Conservation (phyloP, 2,797 vertebrate genomes). For the Phaenicophaeus curvirostris region DNA sequence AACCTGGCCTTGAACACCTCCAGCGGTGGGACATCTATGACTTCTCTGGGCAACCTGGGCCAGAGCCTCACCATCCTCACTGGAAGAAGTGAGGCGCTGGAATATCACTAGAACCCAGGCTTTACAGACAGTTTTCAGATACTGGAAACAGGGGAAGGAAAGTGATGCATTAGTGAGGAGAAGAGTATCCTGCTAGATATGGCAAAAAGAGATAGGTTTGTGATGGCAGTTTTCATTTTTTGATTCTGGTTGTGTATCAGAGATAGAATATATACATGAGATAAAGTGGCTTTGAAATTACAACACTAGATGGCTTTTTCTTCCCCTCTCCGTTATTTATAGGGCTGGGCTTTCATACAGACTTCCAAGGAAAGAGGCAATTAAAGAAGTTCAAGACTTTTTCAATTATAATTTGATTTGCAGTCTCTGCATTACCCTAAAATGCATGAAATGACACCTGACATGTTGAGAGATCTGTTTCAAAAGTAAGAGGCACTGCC, state of each 20-base stretch:
- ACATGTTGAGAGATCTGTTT: neutral
- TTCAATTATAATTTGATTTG: neutral
- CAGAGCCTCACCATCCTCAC: too few species aligned
- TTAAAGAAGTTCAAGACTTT: neutral
- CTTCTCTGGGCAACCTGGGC: too few species aligned
- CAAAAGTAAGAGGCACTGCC: neutral
- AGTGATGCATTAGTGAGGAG: neutral
- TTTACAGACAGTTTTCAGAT: neutral
- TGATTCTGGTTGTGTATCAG: neutral
- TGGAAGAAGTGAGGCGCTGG: too few species aligned
- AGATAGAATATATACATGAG: neutral
- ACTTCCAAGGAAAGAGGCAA: neutral
- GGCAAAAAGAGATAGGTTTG: neutral
- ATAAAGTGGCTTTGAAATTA: neutral
- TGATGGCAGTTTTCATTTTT: neutral
- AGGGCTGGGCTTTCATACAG: neutral
- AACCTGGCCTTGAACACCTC: too few species aligned
- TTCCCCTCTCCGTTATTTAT: neutral
- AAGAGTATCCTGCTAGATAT: neutral
- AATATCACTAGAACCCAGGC: neutral
- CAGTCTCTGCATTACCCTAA: neutral
- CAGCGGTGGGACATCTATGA: too few species aligned
- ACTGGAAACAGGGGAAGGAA: neutral
- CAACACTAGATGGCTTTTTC: neutral
- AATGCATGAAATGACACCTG: neutral